Base-by-base conservation (phyloP, 2,797 vertebrate species). In the Gadopsis marmoratus region DNA sequence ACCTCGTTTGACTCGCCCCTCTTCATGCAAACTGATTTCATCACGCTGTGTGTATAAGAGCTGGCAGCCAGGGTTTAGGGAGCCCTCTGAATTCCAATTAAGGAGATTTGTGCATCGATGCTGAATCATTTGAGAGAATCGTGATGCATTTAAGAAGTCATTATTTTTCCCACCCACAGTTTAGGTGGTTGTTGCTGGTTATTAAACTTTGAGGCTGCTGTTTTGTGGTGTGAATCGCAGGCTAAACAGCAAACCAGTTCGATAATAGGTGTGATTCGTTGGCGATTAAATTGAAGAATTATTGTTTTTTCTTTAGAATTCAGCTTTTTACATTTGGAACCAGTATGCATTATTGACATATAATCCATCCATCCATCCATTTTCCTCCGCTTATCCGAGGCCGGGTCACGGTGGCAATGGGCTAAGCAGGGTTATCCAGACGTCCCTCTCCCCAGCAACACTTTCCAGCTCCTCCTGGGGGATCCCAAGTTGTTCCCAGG, bases 51-150 rank as follows among this genome's bases (percentile, higher is more conserved):
- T 75, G 86, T 53, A 55, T 63, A 81, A 64, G 50, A 60, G 70
- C 73, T 12, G 2, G 62, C 83, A 74, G 72, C 31, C 64, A 26
- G 69, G 50, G 70, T 71, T 84, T 67, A 50, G 19, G 55, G 31
- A 76, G 70, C 70, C 50, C 35, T 76, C 72, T 76, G 81, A 76
- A 86, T 88, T 84, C 41, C 60, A 80, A 88, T 76, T 64, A 74
- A 81, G 51, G 41, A 69, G 41, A 73, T 79, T 73, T 58, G 50
- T 83, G 68, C 64, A 65, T 71, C 13, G n/a, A 58, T 76, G 39
- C 61, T 23, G 55, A 73, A 55, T 88, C 48, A 51, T 71, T 75
- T 55, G 5, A 81, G 64, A 69, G 37, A 81, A 65, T 55, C 10
- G 16, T 23, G 55, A 76, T 74, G 56, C 60, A 61, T 86, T 87